Evolutionary conservation across 2,113 vertebrate genomes (phyloP), one percentile per base, ranked within the genome.

Genomic region (Passerina amoena): DNA sequence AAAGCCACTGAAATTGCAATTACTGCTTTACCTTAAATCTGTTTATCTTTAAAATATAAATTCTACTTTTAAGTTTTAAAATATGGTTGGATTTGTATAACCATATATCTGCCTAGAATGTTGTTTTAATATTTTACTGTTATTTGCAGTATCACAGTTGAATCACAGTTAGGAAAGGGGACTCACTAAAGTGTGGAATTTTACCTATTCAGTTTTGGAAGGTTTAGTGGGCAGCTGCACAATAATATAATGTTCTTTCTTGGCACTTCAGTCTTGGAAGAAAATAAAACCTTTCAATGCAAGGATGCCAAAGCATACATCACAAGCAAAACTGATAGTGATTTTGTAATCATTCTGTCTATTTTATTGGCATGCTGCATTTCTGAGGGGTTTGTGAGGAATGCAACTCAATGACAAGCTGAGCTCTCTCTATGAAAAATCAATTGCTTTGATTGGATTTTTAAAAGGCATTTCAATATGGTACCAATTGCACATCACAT

Each of bases 381-480:
- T 92, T 97, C 80, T 92, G 80, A 91, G 22, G n/a, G 57, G 68
- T 73, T 83, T 90, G 68, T 42, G 80, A 76, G 72, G 84, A 95
- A 92, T 53, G 81, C n/a, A 94, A 90, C 60, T 92, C 31, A 30
- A 75, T 94, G 92, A 91, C 94, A 94, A 94, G 83, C 75, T 63
- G 64, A 91, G 61, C 31, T 82, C 91, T 69, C 51, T 50, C 92
- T 88, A 92, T 90, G 92, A 96, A 97, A 97, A 97, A 97, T 96
- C 91, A 95, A 95, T 96, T 89, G 20, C 79, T 97, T 95, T 83
- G 88, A 96, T 87, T 95, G 92, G 86, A 96, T 97, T 97, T 97
- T 97, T 89, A 95, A 96, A 96, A 94, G 68, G 61, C 44, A 94
- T 91, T 96, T 96, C 75, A 84, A 73, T 82, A 94, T 14, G 44